phyloP scores from a whole-genome alignment of 2,113 vertebrate genomes.

The Proteles cristata region DNA sequence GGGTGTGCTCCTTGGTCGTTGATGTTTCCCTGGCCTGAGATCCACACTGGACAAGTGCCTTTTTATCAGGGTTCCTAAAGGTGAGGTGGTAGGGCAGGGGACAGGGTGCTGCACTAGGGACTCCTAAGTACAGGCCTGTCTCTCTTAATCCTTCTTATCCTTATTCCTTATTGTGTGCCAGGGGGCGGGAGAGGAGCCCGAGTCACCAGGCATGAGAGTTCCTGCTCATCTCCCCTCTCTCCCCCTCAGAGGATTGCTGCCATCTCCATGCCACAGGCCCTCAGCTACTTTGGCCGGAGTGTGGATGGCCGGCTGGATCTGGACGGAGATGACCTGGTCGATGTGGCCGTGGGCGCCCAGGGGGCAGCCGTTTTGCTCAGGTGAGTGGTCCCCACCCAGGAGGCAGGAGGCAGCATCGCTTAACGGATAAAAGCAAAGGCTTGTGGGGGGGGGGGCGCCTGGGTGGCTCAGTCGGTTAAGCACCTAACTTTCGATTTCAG shows the following conservation, averaged over 20 bases:
- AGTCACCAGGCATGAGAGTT: not conserved
- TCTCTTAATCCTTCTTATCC: not conserved
- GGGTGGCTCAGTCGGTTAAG: too few relatives aligned
- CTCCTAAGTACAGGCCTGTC: not conserved
- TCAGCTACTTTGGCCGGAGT: conserved; percentile 97
- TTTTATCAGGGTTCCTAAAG: not conserved
- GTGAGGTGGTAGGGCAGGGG: not conserved
- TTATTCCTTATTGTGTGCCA: not conserved
- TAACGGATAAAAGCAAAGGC: not conserved
- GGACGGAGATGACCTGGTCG: conserved; percentile 93
- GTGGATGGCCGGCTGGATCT: conserved; percentile 91
- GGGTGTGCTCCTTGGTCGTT: not conserved
- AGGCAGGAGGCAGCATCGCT: rapidly evolving
- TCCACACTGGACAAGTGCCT: not conserved
- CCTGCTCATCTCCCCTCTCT: not conserved
- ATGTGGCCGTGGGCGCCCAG: conserved; percentile 94
- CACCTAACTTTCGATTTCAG: too few relatives aligned
- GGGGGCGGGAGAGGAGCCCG: not conserved
- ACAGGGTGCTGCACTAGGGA: not conserved
- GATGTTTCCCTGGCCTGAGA: not conserved
- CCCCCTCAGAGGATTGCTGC: conserved; percentile 90
- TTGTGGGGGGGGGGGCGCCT: not conserved
- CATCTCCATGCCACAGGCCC: conserved; percentile 84
- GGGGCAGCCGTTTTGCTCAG: conserved; percentile 93
- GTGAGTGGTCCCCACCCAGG: conserved; percentile 79